phyloP scores from a whole-genome alignment of 2,888 invertebrate genomes.

The Linnaemya vulpina region DNA sequence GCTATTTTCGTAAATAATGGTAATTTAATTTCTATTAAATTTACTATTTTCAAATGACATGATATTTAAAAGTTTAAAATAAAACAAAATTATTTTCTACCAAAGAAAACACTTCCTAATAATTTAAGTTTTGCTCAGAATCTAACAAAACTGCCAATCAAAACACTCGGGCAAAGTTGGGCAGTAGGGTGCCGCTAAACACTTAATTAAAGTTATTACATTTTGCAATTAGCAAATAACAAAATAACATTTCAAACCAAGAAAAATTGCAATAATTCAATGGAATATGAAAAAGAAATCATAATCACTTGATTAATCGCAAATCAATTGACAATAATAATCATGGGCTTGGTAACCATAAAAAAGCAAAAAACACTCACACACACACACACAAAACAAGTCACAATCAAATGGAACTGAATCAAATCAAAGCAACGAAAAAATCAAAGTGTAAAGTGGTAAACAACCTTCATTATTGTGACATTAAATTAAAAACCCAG shows the following conservation, averaged over 20 bases:
- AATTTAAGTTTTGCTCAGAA: not conserved
- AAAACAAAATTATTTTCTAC: too few relatives aligned
- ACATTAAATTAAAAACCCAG: conserved; percentile 55
- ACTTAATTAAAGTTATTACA: conserved; percentile 34
- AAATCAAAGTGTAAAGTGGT: conserved; percentile 46
- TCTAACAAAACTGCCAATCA: not conserved
- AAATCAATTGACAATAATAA: conserved; percentile 55
- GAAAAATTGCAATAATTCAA: conserved; percentile 43
- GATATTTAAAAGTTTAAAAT: too few relatives aligned
- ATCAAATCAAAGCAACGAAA: conserved; percentile 37
- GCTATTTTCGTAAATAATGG: too few relatives aligned
- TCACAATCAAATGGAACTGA: conserved; percentile 26
- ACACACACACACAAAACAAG: too few relatives aligned
- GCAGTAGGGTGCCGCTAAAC: conserved; percentile 7
- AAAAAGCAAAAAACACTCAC: not conserved
- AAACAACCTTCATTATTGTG: conserved; percentile 59
- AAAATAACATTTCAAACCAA: conserved; percentile 36
- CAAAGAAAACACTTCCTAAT: too few relatives aligned
- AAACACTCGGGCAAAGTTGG: not conserved
- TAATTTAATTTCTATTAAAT: too few relatives aligned
- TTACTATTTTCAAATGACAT: too few relatives aligned
- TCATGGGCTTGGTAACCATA: conserved; percentile 60
- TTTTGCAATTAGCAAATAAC: conserved; percentile 55
- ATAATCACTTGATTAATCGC: conserved; percentile 62
- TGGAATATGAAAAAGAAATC: conserved; percentile 33